Evolutionary conservation across 2,797 vertebrate species (phyloP).

Genomic region (Anableps anableps): DNA sequence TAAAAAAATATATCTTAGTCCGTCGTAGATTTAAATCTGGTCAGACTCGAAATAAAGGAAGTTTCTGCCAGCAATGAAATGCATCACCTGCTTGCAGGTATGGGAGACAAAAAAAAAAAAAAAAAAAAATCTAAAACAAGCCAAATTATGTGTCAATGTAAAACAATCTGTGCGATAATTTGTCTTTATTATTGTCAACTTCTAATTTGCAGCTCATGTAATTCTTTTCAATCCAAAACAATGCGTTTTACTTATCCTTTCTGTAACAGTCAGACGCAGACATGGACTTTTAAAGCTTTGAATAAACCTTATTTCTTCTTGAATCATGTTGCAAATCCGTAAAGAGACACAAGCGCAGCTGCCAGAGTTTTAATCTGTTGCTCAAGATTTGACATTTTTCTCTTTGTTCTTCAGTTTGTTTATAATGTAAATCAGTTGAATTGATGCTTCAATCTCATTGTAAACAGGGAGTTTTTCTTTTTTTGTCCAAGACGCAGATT

Average conservation of each 20-base stretch:
- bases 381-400: neutral
- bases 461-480: neutral
- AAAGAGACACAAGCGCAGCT: neutral
- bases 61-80: neutral
- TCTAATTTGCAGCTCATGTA: neutral
- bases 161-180: neutral
- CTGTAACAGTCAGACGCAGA: neutral
- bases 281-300: neutral
- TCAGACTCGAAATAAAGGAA: neutral
- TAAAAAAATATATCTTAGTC: neutral
- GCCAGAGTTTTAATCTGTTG: neutral
- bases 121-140: neutral
- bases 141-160: neutral
- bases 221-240: neutral
- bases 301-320: neutral
- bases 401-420: neutral
- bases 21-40: neutral
- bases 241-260: neutral
- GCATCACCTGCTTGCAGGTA: neutral
- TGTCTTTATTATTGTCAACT: neutral
- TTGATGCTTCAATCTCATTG: neutral
- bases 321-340: too few relatives aligned
- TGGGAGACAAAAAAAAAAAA: neutral
- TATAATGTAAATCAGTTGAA: neutral
- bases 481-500: neutral